Conservation (phyloP, 2,888 invertebrate genomes). For the Ormyrus labotus region DNA sequence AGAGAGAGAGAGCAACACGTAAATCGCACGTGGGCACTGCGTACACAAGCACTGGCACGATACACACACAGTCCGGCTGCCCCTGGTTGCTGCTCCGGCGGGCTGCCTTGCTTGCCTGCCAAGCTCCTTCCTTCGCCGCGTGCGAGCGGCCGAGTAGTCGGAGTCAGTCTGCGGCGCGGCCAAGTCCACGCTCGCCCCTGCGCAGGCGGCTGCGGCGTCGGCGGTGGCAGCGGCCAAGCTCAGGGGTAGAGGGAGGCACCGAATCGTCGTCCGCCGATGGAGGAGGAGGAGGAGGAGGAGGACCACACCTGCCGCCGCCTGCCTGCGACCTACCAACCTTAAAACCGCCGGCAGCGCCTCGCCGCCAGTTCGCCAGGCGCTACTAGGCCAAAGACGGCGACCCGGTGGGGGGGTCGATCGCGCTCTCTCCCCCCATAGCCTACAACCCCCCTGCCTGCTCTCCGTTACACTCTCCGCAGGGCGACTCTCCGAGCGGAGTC, state of each 20-base stretch:
- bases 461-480: no score
- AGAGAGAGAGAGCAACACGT: constrained; percentile 36
- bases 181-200: constrained; percentile 1
- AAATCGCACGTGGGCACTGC: constrained; percentile 2
- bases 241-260: no score
- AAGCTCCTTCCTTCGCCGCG: not conserved
- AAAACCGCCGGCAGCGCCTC: constrained; percentile 24
- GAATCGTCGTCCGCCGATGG: no score
- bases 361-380: constrained; percentile 31
- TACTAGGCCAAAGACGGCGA: constrained; percentile 36
- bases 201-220: constrained; percentile 21
- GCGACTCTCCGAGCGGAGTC: no score
- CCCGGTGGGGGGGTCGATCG: constrained; percentile 44
- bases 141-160: constrained; percentile 49
- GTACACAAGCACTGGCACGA: constrained; percentile 28
- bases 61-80: not conserved
- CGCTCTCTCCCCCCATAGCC: not conserved
- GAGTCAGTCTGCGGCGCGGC: constrained; percentile 51
- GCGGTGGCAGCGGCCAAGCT: not conserved
- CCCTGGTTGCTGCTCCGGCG: not conserved
- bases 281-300: not conserved
- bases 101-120: not conserved
- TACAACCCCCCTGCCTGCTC: no score
- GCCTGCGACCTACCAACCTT: constrained; percentile 55
- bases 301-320: constrained; percentile 49